Percentiles rank a stretch among this genome's conserved stretches.
Evolutionary conservation across 2,797 vertebrate species (phyloP).

Genomic region (Scomberomorus guttatus): DNA sequence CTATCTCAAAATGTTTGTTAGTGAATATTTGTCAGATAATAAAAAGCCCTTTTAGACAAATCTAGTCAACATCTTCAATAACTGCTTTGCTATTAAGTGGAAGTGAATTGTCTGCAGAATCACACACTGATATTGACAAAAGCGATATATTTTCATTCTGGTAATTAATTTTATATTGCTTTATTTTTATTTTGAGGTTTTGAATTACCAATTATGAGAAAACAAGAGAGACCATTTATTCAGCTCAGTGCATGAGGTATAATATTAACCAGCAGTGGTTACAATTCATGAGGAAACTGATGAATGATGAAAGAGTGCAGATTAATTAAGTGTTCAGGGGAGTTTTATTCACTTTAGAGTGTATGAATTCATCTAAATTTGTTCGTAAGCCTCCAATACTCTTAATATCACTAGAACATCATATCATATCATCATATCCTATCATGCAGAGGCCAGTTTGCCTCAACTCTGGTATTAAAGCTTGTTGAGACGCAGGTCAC

Average conservation of each 20-base stretch:
- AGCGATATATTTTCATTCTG: background rate
- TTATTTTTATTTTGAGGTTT: conserved; percentile 7
- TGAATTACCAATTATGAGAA: conserved; percentile 16
- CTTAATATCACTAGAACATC: background rate
- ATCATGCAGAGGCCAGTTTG: background rate
- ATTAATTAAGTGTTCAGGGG: conserved; percentile 22
- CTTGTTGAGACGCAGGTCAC: background rate
- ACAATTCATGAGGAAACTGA: conserved; percentile 7
- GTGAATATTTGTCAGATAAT: background rate
- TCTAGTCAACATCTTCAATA: conserved; percentile 9
- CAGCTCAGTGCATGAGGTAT: background rate
- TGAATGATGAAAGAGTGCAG: conserved; percentile 7
- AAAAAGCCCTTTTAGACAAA: background rate
- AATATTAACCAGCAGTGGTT: conserved; percentile 2
- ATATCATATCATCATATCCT: too few relatives aligned
- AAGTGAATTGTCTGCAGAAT: background rate
- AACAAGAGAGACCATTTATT: conserved; percentile 12
- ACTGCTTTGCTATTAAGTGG: background rate
- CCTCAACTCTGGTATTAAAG: background rate
- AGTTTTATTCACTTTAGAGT: background rate
- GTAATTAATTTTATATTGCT: background rate
- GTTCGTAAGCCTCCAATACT: background rate
- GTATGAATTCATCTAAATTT: background rate
- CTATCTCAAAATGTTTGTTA: background rate
- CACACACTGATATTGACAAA: background rate